phyloP scores from a whole-genome alignment of 1,140 invertebrate genomes.

The Lasioglossum baleicum region DNA sequence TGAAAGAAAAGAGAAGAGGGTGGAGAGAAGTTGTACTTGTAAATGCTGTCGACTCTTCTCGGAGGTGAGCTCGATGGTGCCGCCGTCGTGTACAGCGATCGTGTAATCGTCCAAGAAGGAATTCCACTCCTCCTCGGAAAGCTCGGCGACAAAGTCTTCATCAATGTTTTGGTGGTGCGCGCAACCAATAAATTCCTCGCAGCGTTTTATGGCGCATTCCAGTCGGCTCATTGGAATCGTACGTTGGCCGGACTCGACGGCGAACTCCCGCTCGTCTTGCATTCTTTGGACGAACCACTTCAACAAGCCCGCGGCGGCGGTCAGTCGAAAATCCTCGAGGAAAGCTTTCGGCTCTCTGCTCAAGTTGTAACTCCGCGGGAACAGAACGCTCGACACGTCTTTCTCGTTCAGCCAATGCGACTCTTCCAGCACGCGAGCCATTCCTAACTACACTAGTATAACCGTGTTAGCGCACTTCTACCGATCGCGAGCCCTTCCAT shows the following conservation, averaged over 20 bases:
- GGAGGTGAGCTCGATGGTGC: slow-evolving; percentile 57
- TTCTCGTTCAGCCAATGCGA: slow-evolving; percentile 82
- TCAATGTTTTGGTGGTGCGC: slow-evolving; percentile 82
- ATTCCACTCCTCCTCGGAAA: slow-evolving; percentile 84
- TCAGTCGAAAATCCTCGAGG: slow-evolving; percentile 83
- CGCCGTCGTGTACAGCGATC: slow-evolving; percentile 76
- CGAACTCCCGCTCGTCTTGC: slow-evolving; percentile 58
- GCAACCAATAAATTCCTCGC: slow-evolving; percentile 80
- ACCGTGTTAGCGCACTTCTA: neutral
- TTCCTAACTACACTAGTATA: slow-evolving; percentile 76
- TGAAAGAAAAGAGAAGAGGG: neutral
- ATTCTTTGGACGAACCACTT: slow-evolving; percentile 78
- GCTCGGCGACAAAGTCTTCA: slow-evolving; percentile 31
- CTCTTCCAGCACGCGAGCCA: slow-evolving; percentile 83
- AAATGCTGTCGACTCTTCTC: slow-evolving; percentile 48
- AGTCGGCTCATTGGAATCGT: slow-evolving; percentile 75
- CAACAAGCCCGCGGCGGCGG: slow-evolving; percentile 82
- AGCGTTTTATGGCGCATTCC: slow-evolving; percentile 80
- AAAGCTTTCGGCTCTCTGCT: slow-evolving; percentile 81
- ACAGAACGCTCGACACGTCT: slow-evolving; percentile 81
- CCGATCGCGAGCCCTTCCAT: neutral
- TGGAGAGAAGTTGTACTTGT: neutral
- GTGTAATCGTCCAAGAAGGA: slow-evolving; percentile 84
- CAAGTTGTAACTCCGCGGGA: slow-evolving; percentile 84
- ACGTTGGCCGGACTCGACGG: slow-evolving; percentile 46